Percentiles rank a stretch among this genome's conserved stretches.
These are phyloP conservation scores for Urosaurus nigricauda DNA, from an alignment of 2,797 vertebrate genomes.

Conservation along the genomic window DNA sequence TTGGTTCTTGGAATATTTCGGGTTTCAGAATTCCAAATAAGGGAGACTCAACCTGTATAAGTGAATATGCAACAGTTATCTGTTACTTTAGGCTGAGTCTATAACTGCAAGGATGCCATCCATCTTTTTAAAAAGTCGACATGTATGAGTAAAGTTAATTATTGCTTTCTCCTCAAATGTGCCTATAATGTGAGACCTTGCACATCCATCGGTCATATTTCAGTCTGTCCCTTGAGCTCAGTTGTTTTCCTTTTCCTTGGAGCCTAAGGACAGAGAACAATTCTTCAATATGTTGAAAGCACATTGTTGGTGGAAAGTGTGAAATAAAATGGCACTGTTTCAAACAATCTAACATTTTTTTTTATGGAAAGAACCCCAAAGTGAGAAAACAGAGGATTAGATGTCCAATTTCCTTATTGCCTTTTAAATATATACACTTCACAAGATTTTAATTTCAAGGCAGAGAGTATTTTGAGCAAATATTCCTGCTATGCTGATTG, in stretches of 20 bases:
- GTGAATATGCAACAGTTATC: no score
- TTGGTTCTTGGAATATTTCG: no score
- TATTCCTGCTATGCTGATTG: neutral
- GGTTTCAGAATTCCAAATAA: no score
- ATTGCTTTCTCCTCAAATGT: slow-evolving; percentile 31
- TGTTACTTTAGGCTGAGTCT: no score
- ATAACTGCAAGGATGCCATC: no score
- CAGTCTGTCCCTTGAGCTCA: neutral
- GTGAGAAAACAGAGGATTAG: neutral
- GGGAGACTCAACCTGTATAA: no score
- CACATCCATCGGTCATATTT: slow-evolving; percentile 26
- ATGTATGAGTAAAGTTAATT: neutral
- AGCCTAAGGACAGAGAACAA: neutral
- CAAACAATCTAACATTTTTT: neutral
- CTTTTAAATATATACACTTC: neutral
- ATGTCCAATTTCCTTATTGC: slow-evolving; percentile 34
- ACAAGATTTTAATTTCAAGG: neutral
- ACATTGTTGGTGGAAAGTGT: slow-evolving; percentile 14
- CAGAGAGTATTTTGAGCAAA: neutral
- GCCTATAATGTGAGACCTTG: neutral
- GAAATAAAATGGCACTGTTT: neutral
- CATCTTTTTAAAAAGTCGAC: no score
- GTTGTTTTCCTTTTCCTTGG: neutral
- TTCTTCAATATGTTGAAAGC: slow-evolving; percentile 29
- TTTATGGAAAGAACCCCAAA: slow-evolving; percentile 11